phyloP scores from a whole-genome alignment of 2,797 vertebrate species.

The Lates japonicus region DNA sequence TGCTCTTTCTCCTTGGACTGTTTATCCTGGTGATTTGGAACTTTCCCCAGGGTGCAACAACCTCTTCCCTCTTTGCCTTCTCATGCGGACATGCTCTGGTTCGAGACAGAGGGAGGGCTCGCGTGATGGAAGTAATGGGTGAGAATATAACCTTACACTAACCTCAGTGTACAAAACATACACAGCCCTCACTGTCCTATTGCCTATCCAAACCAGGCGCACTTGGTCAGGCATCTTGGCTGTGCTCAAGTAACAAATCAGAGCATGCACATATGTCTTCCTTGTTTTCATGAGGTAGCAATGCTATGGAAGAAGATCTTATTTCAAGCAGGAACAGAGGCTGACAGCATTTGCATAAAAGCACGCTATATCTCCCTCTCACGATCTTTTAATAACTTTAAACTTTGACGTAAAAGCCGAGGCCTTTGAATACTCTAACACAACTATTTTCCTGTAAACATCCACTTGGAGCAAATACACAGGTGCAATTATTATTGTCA shows the following conservation, averaged over 20 bases:
- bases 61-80: constrained; percentile 4
- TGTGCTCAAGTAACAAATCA: constrained; percentile 79
- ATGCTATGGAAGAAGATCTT: not conserved
- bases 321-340: constrained; percentile 52
- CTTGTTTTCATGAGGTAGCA: constrained; percentile 4
- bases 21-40: not conserved
- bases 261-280: not conserved
- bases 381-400: not conserved
- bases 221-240: constrained; percentile 43
- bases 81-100: constrained; percentile 10
- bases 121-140: not conserved
- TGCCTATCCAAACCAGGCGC: constrained; percentile 15
- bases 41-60: not conserved
- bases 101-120: not conserved
- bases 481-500: no score
- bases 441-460: no score
- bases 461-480: no score
- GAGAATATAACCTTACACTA: not conserved
- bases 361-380: not conserved
- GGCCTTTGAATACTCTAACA: no score
- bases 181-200: constrained; percentile 11
- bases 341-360: no score
- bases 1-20: not conserved
- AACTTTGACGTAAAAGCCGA: no score
- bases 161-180: not conserved